phyloP scores from a whole-genome alignment of 2,888 invertebrate species.

The Cordylochernes scorpioides region DNA sequence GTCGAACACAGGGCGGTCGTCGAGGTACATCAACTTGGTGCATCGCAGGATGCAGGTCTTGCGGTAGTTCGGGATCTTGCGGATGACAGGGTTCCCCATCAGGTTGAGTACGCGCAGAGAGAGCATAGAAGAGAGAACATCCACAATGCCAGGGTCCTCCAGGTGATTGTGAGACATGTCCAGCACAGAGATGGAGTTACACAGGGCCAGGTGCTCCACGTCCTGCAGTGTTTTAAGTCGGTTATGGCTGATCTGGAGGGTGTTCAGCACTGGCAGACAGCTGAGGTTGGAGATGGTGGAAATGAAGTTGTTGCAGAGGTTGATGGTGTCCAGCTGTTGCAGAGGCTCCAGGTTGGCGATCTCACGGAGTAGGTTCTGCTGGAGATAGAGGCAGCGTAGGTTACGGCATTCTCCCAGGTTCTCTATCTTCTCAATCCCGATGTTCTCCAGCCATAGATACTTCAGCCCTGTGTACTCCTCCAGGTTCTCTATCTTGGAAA shows the following conservation, averaged over 20 bases:
- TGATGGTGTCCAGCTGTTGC: slow-evolving; percentile 46
- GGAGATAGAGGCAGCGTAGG: slow-evolving; percentile 55
- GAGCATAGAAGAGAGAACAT: slow-evolving; percentile 30
- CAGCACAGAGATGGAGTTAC: slow-evolving; percentile 42
- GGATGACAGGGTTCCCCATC: slow-evolving; percentile 63
- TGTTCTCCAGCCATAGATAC: slow-evolving; percentile 73
- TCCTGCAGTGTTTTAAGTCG: slow-evolving; percentile 36
- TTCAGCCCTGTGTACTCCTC: slow-evolving; percentile 72
- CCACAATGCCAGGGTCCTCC: slow-evolving; percentile 46
- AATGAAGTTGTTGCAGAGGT: slow-evolving; percentile 59
- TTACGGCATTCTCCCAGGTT: slow-evolving; percentile 47
- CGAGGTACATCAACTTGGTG: slow-evolving; percentile 51
- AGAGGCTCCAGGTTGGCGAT: slow-evolving; percentile 56
- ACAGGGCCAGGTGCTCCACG: slow-evolving; percentile 26
- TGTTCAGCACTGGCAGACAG: slow-evolving; percentile 42
- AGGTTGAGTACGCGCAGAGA: slow-evolving; percentile 51
- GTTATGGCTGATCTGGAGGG: slow-evolving; percentile 58
- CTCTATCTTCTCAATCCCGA: slow-evolving; percentile 57
- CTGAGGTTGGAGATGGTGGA: slow-evolving; percentile 50
- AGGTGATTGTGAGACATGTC: slow-evolving; percentile 69
- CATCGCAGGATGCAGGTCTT: slow-evolving; percentile 44
- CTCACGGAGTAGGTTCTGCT: slow-evolving; percentile 54
- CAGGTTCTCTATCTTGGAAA: slow-evolving; percentile 58
- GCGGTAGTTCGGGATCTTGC: slow-evolving; percentile 52
- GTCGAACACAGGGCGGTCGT: slow-evolving; percentile 67